Percentiles rank a stretch among this genome's conserved stretches.
phyloP scores from a whole-genome alignment of 2,113 vertebrate species.

The Montifringilla adamsi region DNA sequence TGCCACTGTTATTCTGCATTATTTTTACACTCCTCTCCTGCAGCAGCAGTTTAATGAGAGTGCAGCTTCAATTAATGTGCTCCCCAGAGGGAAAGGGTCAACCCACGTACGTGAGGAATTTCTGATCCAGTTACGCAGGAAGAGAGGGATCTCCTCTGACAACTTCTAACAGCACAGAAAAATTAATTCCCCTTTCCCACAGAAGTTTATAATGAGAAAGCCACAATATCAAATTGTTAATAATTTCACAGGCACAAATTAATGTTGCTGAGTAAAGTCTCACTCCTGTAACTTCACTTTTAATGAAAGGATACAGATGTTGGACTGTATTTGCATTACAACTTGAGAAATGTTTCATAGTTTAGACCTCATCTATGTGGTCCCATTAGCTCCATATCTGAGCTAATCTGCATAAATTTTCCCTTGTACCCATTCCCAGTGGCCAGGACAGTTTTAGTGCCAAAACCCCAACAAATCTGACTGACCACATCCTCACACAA shows the following conservation, averaged over 20 bases:
- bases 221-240: neutral
- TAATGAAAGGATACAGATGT: neutral
- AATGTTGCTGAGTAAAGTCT: neutral
- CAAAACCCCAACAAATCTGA: neutral
- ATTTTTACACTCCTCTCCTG: neutral
- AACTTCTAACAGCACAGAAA: conserved; percentile 24
- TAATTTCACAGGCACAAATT: neutral
- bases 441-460: neutral
- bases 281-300: neutral
- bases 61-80: neutral
- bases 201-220: conserved; percentile 25
- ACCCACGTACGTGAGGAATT: neutral
- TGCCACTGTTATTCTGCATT: neutral
- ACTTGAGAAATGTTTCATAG: neutral
- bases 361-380: neutral
- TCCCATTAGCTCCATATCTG: neutral
- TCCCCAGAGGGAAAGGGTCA: conserved; percentile 25
- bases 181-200: conserved; percentile 18
- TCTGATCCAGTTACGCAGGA: neutral
- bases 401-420: neutral
- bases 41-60: conserved; percentile 20
- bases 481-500: neutral
- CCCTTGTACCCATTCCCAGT: neutral
- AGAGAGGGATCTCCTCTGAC: conserved; percentile 19
- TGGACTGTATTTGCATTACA: neutral